Percentiles rank a stretch among this genome's conserved stretches.
phyloP scores from a whole-genome alignment of 2,113 vertebrate species.

The Todiramphus saurophagus region DNA sequence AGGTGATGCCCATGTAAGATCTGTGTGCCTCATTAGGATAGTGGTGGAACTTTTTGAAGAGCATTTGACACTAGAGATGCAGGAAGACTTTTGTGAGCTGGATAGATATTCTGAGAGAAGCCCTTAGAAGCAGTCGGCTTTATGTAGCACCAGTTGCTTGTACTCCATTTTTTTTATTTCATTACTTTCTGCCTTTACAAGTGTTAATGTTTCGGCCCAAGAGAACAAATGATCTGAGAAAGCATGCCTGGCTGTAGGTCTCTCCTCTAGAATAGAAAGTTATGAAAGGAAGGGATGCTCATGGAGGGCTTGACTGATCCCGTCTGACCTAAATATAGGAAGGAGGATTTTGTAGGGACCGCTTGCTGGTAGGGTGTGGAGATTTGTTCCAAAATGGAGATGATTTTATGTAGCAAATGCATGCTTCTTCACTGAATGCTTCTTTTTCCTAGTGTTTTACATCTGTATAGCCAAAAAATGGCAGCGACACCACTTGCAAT shows the following conservation, averaged over 20 bases:
- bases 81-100: not conserved
- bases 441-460: not conserved
- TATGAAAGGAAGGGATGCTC: not conserved
- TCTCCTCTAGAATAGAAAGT: not conserved
- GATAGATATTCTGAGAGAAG: not conserved
- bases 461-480: not conserved
- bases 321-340: not conserved
- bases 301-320: not conserved
- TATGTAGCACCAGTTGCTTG: not conserved
- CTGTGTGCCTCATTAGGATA: rapidly evolving
- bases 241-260: not conserved
- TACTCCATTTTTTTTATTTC: not conserved
- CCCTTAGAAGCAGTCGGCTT: not conserved
- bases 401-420: not conserved
- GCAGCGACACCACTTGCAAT: not conserved
- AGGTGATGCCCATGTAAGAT: not conserved
- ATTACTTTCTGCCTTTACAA: not conserved
- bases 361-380: not conserved
- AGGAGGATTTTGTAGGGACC: not conserved
- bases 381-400: not conserved
- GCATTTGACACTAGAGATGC: not conserved
- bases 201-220: not conserved
- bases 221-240: not conserved
- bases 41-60: not conserved
- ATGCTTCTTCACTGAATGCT: not conserved